These are phyloP conservation scores for Dilophus febrilis DNA, from an alignment of 2,888 invertebrate genomes.

Conservation along the genomic window DNA sequence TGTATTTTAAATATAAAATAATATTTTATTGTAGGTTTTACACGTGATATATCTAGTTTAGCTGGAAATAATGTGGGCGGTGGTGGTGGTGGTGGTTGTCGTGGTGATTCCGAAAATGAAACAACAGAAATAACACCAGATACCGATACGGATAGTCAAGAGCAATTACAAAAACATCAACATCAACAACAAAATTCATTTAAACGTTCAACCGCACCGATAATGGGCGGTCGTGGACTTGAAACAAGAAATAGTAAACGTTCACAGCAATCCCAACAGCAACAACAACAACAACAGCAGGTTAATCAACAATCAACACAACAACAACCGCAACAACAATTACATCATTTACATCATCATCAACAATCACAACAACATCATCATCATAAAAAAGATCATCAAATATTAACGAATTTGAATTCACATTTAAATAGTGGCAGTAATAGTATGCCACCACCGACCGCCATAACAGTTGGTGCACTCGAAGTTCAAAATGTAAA, in stretches of 20 bases:
- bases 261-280: conserved; percentile 25
- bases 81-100: neutral
- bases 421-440: conserved; percentile 10
- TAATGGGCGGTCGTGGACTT: conserved; percentile 41
- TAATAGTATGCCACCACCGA: conserved; percentile 8
- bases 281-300: conserved; percentile 34
- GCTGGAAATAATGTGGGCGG: conserved; percentile 31
- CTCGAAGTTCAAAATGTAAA: conserved; percentile 91
- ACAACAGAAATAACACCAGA: conserved; percentile 53
- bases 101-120: conserved; percentile 47
- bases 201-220: conserved; percentile 36
- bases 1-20: too few relatives aligned
- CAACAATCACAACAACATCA: conserved; percentile 11
- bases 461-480: conserved; percentile 68
- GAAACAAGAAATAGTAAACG: conserved; percentile 46
- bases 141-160: conserved; percentile 42
- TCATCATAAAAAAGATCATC: conserved; percentile 8
- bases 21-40: conserved; percentile 27
- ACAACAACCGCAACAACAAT: conserved; percentile 8
- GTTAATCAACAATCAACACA: conserved; percentile 11
- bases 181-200: conserved; percentile 36
- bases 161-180: conserved; percentile 25
- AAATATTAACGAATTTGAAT: neutral
- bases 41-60: conserved; percentile 26
- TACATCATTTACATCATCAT: conserved; percentile 7